Conservation (phyloP, 2,797 vertebrate genomes). For the Propithecus deckenii region DNA sequence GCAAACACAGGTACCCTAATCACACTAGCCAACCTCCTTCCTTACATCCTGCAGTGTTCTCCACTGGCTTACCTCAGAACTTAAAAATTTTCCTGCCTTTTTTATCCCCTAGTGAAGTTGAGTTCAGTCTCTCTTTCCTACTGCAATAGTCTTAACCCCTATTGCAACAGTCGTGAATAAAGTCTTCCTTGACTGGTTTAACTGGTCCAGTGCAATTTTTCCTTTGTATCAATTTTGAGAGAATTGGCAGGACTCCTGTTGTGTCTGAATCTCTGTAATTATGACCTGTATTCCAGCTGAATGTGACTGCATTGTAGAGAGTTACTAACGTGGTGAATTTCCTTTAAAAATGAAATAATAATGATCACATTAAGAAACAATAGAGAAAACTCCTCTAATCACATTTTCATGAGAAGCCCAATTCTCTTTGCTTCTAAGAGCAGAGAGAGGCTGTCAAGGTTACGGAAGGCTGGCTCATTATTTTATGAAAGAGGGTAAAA, state of each 20-base stretch:
- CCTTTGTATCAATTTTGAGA: background rate
- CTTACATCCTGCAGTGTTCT: background rate
- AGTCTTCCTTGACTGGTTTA: background rate
- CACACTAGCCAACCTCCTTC: background rate
- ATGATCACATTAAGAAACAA: background rate
- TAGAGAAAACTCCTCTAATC: background rate
- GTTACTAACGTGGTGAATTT: background rate
- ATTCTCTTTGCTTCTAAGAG: background rate
- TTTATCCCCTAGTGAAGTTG: background rate
- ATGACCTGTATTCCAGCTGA: background rate
- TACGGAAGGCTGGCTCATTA: background rate
- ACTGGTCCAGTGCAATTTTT: background rate
- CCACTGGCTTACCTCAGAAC: background rate
- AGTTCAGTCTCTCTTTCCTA: background rate
- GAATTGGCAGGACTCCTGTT: background rate
- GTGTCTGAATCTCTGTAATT: background rate
- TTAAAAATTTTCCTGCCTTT: background rate
- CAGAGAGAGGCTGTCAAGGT: background rate
- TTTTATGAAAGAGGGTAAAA: background rate
- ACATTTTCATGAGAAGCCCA: background rate
- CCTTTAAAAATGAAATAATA: conserved; percentile 4
- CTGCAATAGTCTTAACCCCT: background rate
- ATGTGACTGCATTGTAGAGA: background rate
- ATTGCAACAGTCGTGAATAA: background rate
- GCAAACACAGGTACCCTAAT: background rate